Conservation (phyloP, 1,140 invertebrate species). For the Penaeus japonicus region DNA sequence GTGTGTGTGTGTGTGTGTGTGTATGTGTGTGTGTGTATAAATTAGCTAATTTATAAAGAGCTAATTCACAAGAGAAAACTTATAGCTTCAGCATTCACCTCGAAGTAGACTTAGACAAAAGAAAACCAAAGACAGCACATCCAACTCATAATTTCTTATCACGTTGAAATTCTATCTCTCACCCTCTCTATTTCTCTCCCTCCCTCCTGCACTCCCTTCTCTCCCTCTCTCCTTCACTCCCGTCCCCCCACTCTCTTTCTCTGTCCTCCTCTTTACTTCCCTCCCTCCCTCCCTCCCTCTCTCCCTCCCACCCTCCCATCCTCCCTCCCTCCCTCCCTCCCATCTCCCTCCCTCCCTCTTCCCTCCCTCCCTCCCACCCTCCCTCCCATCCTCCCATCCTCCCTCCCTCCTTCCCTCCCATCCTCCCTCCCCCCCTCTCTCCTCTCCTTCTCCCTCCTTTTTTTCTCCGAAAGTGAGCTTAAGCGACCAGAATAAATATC, state of each 20-base stretch:
- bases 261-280: neutral
- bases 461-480: neutral
- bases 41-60: neutral
- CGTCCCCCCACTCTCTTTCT: neutral
- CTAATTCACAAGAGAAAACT: too few species aligned
- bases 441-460: neutral
- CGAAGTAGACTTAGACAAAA: too few species aligned
- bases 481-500: too few species aligned
- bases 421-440: neutral
- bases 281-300: neutral
- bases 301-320: neutral
- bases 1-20: conserved; percentile 22
- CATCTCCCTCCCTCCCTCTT: neutral
- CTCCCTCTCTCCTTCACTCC: neutral
- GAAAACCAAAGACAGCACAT: too few species aligned
- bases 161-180: neutral
- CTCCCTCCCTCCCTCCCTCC: neutral
- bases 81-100: too few species aligned
- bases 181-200: neutral
- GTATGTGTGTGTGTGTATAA: neutral
- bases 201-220: neutral
- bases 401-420: conserved; percentile 25
- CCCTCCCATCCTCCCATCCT: conserved; percentile 1
- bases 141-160: too few species aligned
- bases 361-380: neutral